Evolutionary conservation across 2,113 vertebrate genomes (phyloP).

Genomic region (Bubalus kerabau): DNA sequence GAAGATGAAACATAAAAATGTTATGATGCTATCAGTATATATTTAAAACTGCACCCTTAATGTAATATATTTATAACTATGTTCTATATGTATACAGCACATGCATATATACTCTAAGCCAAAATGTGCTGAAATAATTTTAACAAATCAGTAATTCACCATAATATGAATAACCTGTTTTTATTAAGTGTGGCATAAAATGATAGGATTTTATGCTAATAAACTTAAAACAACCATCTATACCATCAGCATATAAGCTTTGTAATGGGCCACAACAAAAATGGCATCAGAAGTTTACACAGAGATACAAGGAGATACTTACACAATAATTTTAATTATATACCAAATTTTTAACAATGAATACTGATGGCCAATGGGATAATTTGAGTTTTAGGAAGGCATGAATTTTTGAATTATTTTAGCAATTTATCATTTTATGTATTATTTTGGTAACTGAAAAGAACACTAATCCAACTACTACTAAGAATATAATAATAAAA

Average conservation of each 20-base stretch:
- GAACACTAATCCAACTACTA: not conserved
- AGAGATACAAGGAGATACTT: not conserved
- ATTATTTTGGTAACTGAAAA: not conserved
- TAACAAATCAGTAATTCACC: constrained; percentile 11
- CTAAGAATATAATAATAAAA: not conserved
- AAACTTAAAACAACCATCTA: not conserved
- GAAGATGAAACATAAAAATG: not conserved
- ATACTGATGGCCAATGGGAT: not conserved
- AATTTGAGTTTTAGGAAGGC: not conserved
- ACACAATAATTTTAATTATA: constrained; percentile 15
- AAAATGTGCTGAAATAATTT: not conserved
- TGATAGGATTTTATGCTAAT: not conserved
- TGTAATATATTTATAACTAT: not conserved
- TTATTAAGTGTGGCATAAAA: not conserved
- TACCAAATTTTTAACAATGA: not conserved
- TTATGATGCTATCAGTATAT: not conserved
- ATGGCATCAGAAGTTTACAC: not conserved
- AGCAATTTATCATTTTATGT: not conserved
- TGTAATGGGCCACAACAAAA: not conserved
- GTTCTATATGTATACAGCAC: not conserved
- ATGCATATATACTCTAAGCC: not conserved
- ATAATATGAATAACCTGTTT: not conserved
- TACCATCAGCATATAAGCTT: not conserved
- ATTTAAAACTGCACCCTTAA: not conserved
- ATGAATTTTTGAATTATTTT: not conserved